Base-by-base conservation (phyloP, 2,888 invertebrate genomes). In the Dione vanillae region DNA sequence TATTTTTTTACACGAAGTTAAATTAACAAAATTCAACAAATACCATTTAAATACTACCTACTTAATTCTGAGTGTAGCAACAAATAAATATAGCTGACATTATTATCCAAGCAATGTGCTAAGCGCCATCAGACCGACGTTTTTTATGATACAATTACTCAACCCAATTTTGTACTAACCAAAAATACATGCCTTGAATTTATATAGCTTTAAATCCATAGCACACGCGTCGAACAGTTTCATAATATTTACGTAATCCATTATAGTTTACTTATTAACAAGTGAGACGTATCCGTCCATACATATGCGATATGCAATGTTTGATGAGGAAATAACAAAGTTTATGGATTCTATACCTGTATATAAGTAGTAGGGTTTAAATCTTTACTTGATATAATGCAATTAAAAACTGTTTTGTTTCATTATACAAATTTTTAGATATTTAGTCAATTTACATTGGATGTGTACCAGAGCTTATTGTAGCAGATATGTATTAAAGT, bases 121-220 rank as follows among this genome's bases (percentile, higher is more conserved):
- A 43, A 67, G 40, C 40, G 16, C 45, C 35, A 66, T 27, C 20
- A 19, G 14, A 35, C n/a, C 20, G 54, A 51, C 62, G 16, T 40
- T 68, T 54, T 45, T 47, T 16, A 67, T 40, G 27, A 61, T 47
- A 49, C 35, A 56, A 62, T 62, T 62, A 35, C 61, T 12, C 49
- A n/a, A 45, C 11, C 51, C 41, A 27, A 65, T 82, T 82, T 80
- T 80, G 79, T 79, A 80, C 80, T 65, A 56, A 19, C 64, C 59
- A 64, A 73, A 71, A 74, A 74, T 59, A 80, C 79, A 77, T 77
- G 75, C 66, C 77, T 79, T 80, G 83, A 83, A 83, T 83, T 80
- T 77, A 78, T 77, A 79, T 73, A 27, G 27, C n/a, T 45, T 35
- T 2, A 45, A 35, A 27, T 27, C 35, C 3, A 68, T 67, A 72